Conservation (phyloP, 1,140 invertebrate genomes). For the Drosophila sechellia region DNA sequence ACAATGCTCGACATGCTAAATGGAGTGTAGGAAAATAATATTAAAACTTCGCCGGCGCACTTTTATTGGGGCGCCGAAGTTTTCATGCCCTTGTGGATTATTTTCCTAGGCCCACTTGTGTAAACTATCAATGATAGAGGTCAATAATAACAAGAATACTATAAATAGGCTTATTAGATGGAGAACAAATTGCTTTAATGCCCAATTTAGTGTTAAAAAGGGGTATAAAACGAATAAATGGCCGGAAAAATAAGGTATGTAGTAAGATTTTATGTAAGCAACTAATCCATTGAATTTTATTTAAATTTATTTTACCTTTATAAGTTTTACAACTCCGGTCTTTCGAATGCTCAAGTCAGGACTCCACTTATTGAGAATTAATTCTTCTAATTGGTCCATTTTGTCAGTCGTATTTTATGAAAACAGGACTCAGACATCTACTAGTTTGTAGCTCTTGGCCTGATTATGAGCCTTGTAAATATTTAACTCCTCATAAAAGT, state of each 20-base stretch:
- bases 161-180: constrained; percentile 34
- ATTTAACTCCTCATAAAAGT: constrained; percentile 9
- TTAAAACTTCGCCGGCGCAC: constrained; percentile 34
- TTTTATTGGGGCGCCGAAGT: constrained; percentile 58
- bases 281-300: no score
- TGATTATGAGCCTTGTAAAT: constrained; percentile 8
- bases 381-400: constrained; percentile 15
- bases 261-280: background rate
- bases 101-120: constrained; percentile 33
- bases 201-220: constrained; percentile 14
- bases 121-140: constrained; percentile 59
- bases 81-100: constrained; percentile 58
- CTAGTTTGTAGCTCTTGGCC: background rate
- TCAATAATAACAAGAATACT: constrained; percentile 40
- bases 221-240: background rate
- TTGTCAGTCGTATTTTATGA: constrained; percentile 2
- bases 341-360: background rate
- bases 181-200: constrained; percentile 22
- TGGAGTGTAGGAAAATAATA: constrained; percentile 46
- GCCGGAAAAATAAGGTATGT: background rate
- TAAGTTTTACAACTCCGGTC: background rate
- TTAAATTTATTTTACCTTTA: no score
- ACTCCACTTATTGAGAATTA: constrained; percentile 1
- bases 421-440: constrained; percentile 6
- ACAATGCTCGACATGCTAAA: constrained; percentile 39